Conservation (phyloP, 1,140 invertebrate genomes). For the Oedothorax gibbosus region DNA sequence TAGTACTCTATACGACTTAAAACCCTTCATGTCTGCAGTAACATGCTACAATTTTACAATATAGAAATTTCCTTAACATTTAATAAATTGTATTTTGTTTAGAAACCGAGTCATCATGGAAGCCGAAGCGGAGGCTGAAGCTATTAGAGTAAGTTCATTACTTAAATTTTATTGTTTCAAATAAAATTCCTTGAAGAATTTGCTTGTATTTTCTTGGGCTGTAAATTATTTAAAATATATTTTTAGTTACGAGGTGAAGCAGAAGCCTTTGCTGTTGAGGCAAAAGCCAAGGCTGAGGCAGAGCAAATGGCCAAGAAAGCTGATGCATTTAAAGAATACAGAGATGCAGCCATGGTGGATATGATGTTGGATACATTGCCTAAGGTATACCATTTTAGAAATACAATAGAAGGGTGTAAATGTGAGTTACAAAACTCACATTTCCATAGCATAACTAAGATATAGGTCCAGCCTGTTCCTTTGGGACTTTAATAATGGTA, state of each 20-base stretch:
- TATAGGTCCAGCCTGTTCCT: too few species aligned
- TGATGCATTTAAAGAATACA: constrained; percentile 95
- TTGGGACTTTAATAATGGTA: too few species aligned
- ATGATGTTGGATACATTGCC: constrained; percentile 96
- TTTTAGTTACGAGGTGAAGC: constrained; percentile 77
- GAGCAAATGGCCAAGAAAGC: constrained; percentile 97
- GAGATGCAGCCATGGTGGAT: constrained; percentile 95
- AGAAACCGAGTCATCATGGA: constrained; percentile 78
- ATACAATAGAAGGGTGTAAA: too few species aligned
- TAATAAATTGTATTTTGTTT: not conserved
- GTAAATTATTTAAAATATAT: not conserved
- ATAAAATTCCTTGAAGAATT: not conserved
- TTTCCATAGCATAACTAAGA: too few species aligned
- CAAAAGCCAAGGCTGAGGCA: constrained; percentile 93
- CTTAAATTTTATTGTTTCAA: constrained; percentile 1
- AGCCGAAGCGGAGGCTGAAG: constrained; percentile 94
- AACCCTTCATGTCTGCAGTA: too few species aligned
- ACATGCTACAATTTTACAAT: too few species aligned
- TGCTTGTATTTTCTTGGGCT: not conserved
- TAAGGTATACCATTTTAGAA: constrained; percentile 75
- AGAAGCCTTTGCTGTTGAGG: constrained; percentile 92
- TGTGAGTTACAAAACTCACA: too few species aligned
- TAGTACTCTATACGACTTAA: too few species aligned
- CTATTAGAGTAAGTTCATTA: constrained; percentile 73
- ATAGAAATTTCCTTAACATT: too few species aligned